Evolutionary conservation across 1,140 invertebrate species (phyloP), one percentile per base, ranked within the genome.

Genomic region (Philopotamus ludificatus): DNA sequence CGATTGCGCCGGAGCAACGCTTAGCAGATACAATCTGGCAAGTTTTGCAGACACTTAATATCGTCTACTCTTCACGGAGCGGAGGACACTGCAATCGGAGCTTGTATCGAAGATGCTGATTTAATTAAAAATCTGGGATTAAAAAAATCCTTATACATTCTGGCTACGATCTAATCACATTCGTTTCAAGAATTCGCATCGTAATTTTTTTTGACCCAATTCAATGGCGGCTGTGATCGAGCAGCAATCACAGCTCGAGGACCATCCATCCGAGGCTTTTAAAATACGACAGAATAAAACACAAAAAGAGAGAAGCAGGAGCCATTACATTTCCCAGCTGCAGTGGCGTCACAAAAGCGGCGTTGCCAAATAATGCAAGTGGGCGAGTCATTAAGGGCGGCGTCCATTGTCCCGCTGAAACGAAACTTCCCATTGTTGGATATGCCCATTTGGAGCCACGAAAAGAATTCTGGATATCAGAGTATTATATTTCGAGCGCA

Each of bases 21-120:
- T 53, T 53, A 53, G 50, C 50, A 53, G 50, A 53, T 53, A 53
- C 20, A 10, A 53, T 53, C 50, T n/a, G 2, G 9, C 18, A 23
- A 22, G 22, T 26, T 10, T 22, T 9, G 45, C 20, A 25, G 28
- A 16, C 50, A 53, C 50, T 53, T 53, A 53, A 53, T 53, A 53
- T 53, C 23, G 16, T 16, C 18, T 12, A 22, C 10, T 25, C 45
- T n/a, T n/a, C n/a, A n/a, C n/a, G n/a, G n/a, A n/a, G n/a, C n/a
- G n/a, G n/a, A n/a, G n/a, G n/a, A n/a, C n/a, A n/a, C n/a, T n/a
- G n/a, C n/a, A n/a, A n/a, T n/a, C n/a, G n/a, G n/a, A n/a, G n/a
- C n/a, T 39, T n/a, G 20, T 44, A 44, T 44, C 20, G n/a, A 44
- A 39, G n/a, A 7, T 39, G 7, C 34, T 39, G 34, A 39, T 39